Evolutionary conservation across 2,113 vertebrate species (phyloP).

Genomic region (Jaculus jaculus): DNA sequence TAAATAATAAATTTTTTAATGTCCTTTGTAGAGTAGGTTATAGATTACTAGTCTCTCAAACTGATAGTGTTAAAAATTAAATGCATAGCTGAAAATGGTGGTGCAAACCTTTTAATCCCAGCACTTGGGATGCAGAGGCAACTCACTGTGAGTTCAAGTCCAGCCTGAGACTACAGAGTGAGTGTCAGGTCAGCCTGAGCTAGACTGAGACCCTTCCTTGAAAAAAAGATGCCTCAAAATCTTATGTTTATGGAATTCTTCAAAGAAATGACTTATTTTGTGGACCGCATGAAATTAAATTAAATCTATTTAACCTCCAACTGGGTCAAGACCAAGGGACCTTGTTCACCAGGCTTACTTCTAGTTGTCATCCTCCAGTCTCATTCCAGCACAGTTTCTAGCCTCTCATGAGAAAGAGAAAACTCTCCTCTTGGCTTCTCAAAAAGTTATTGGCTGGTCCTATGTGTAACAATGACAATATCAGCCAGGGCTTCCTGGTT

Average conservation of each 20-base stretch:
- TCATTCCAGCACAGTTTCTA: slow-evolving; percentile 43
- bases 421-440: background rate
- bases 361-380: background rate
- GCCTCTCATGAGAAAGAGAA: background rate
- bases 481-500: no score
- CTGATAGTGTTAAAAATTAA: background rate
- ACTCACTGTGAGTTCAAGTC: no score
- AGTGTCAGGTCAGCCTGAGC: no score
- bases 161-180: no score
- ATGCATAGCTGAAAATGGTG: no score
- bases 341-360: background rate
- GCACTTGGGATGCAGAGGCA: no score
- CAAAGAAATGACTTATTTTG: slow-evolving; percentile 9
- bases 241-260: background rate
- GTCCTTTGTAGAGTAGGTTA: background rate
- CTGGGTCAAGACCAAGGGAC: background rate
- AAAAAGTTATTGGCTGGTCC: background rate
- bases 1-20: no score
- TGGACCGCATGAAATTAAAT: background rate
- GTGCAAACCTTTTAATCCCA: no score
- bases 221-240: background rate
- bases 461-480: background rate
- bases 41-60: background rate
- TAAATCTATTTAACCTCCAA: background rate
- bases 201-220: no score